phyloP scores from a whole-genome alignment of 1,140 invertebrate genomes.

The Trachelipus rathkii region DNA sequence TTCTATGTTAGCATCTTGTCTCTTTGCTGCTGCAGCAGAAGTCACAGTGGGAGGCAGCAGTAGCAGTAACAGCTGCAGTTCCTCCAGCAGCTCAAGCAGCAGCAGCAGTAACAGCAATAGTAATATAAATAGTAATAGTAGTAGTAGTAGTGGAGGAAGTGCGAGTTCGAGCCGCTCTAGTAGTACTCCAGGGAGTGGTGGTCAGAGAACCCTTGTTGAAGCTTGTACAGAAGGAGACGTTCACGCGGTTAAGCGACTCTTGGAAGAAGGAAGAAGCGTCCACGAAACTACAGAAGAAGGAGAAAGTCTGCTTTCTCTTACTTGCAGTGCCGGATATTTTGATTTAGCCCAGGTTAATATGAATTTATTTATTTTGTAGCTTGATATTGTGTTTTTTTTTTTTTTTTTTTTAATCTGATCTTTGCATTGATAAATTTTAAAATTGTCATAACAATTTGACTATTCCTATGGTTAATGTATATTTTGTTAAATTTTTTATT shows the following conservation, averaged over 20 bases:
- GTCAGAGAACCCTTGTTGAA: constrained; percentile 61
- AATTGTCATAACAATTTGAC: too few species aligned
- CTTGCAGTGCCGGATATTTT: constrained; percentile 89
- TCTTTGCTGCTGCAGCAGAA: constrained; percentile 37
- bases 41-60: constrained; percentile 24
- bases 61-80: constrained; percentile 28
- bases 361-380: too few species aligned
- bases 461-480: too few species aligned
- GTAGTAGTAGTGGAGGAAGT: constrained; percentile 33
- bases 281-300: constrained; percentile 91
- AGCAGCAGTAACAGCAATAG: constrained; percentile 45
- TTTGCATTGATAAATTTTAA: too few species aligned
- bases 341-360: constrained; percentile 77
- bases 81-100: constrained; percentile 50
- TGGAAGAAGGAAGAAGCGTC: constrained; percentile 81
- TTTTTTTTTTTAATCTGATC: too few species aligned
- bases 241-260: constrained; percentile 67
- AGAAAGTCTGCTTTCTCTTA: constrained; percentile 82
- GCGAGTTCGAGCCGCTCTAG: not conserved
- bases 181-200: constrained; percentile 51
- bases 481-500: too few species aligned
- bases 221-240: constrained; percentile 91
- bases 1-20: too few species aligned
- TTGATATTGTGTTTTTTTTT: too few species aligned
- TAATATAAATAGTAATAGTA: constrained; percentile 36